phyloP scores from a whole-genome alignment of 2,113 vertebrate species.

The Phalacrocorax aristotelis region DNA sequence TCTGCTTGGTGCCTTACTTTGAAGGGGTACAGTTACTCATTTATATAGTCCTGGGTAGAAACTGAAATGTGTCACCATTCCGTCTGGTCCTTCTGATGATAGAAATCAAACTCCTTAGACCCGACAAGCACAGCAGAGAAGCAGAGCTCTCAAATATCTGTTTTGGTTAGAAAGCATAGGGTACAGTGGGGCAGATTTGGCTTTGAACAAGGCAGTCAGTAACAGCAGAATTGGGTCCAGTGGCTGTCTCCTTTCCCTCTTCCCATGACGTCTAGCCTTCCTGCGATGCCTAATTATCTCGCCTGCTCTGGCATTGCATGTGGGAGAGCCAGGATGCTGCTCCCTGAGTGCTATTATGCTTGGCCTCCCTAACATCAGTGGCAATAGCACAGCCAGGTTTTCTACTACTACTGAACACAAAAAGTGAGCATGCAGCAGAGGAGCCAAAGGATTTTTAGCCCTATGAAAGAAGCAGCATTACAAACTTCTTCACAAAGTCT shows the following conservation, averaged over 20 bases:
- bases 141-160: not conserved
- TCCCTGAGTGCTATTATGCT: not conserved
- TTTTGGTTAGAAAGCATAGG: not conserved
- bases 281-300: not conserved
- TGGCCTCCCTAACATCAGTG: not conserved
- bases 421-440: not conserved
- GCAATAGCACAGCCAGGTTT: fast-evolving
- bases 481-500: not conserved
- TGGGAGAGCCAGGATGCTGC: fast-evolving
- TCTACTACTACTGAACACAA: not conserved
- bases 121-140: not conserved
- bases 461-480: not conserved
- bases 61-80: not conserved
- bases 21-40: not conserved
- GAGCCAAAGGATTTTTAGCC: not conserved
- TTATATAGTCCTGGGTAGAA: not conserved
- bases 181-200: not conserved
- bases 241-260: not conserved
- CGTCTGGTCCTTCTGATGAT: not conserved
- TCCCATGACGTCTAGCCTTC: not conserved
- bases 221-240: not conserved
- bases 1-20: not conserved
- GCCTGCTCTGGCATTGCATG: fast-evolving
- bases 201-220: not conserved
- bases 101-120: not conserved